Base-by-base conservation (phyloP, 2,888 invertebrate genomes). In the Himalopsyche japonica region DNA sequence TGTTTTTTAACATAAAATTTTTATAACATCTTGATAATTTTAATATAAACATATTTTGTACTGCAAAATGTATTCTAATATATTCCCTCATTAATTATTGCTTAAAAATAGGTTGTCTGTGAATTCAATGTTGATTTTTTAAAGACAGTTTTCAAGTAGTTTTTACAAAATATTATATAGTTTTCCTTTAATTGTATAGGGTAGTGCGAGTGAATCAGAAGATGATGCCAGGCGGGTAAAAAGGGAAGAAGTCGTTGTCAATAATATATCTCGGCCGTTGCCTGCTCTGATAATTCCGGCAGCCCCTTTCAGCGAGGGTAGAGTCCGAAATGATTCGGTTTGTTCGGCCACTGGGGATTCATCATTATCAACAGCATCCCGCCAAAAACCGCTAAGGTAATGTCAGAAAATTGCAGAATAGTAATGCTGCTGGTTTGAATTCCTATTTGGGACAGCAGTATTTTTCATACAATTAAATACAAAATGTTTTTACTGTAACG, bases 161-260 rank as follows among this genome's bases (percentile, higher is more conserved):
- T 34, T 34, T 34, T 34, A 34, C 34, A 34, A 34, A 34, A 34
- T 30, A 76, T 6, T 7, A 47, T 7, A 48, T 49, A 49, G 6
- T 48, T 30, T 57, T 57, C 64, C 57, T 20, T 18, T 82, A 78
- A 70, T 76, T n/a, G 10, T 76, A 2, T 85, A 93, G 91, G 93
- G 93, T 15, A 95, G 95, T 90, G 94, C 94, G 1, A 94, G 94
- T 88, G 95, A 95, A 89, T 95, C 95, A 0, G 95, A 95, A 87
- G 95, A 95, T 89, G 95, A 95, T 86, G 92, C 89, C 84, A 91
- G 47, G 34, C 79, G 83, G 24, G 37, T 32, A 43, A 84, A 79
- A 32, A 88, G 91, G 8, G 91, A 91, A 34, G 83, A 83, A 20
- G n/a, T 49, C 15, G 24, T 37, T 18, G 80, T 30, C 37, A 37